These are phyloP conservation scores for Drosophila paranaensis DNA, from an alignment of 2,888 invertebrate species.

Conservation along the genomic window DNA sequence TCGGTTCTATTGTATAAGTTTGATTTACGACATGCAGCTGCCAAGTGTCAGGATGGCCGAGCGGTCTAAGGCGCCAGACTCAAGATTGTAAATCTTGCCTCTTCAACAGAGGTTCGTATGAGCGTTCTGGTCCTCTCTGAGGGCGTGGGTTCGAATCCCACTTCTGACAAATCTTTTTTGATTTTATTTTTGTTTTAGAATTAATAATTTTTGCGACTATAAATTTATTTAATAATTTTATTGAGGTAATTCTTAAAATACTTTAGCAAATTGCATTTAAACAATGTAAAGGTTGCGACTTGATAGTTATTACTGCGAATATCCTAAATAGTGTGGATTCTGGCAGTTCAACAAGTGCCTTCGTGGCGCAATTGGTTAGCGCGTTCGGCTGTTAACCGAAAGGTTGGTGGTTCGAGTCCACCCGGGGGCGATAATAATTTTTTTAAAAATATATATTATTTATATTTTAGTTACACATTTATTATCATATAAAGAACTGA, in stretches of 20 bases:
- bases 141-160: slow-evolving; percentile 83
- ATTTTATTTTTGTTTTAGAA: no score
- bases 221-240: no score
- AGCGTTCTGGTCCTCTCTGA: slow-evolving; percentile 83
- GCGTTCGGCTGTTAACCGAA: slow-evolving; percentile 99
- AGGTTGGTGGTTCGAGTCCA: slow-evolving; percentile 99
- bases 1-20: slow-evolving; percentile 9
- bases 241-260: no score
- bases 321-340: slow-evolving; percentile 18
- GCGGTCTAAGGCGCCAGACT: slow-evolving; percentile 85
- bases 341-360: slow-evolving; percentile 68
- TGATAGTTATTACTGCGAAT: not conserved
- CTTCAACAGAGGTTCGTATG: slow-evolving; percentile 57
- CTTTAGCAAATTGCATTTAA: not conserved
- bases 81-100: slow-evolving; percentile 76
- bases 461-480: slow-evolving; percentile 20
- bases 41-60: slow-evolving; percentile 83
- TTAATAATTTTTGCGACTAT: not conserved
- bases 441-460: not conserved
- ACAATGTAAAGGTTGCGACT: not conserved
- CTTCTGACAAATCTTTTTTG: slow-evolving; percentile 77
- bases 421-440: slow-evolving; percentile 91
- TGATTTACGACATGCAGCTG: slow-evolving; percentile 8
- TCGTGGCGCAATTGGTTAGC: slow-evolving; percentile 98
- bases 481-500: not conserved